Conservation (phyloP, 2,113 vertebrate species). For the Oriolus oriolus region DNA sequence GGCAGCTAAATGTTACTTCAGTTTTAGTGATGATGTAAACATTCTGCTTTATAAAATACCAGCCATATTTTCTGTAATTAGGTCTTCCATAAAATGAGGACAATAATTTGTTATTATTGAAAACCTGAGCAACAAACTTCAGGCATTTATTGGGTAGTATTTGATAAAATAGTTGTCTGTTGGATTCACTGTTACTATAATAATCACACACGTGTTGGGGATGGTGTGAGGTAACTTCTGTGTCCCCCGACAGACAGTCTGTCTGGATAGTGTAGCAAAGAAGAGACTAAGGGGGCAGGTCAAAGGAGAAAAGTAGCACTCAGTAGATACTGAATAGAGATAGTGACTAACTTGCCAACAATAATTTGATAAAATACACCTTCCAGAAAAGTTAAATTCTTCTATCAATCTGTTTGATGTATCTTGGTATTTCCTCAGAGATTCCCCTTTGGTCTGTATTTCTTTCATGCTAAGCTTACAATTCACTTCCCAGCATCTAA, state of each 20-base stretch:
- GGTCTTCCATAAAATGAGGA: background rate
- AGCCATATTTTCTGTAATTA: background rate
- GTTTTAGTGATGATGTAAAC: background rate
- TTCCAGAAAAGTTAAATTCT: background rate
- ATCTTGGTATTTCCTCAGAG: background rate
- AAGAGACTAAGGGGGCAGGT: background rate
- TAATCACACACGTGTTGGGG: background rate
- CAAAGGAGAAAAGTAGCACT: background rate
- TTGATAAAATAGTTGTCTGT: background rate
- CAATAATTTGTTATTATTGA: background rate
- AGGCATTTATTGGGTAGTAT: background rate
- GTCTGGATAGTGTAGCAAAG: background rate
- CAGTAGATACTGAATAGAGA: background rate
- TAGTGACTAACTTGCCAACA: background rate
- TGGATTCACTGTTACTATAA: background rate
- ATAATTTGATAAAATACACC: background rate
- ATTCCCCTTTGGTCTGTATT: background rate
- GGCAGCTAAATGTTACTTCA: background rate
- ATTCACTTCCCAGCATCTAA: background rate
- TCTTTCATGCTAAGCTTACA: background rate
- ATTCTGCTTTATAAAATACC: background rate
- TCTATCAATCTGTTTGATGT: background rate
- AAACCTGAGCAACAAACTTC: background rate
- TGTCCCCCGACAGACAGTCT: rapidly evolving
- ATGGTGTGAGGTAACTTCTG: background rate